Conservation (phyloP, 2,888 invertebrate species). For the Xestia c-nigrum region DNA sequence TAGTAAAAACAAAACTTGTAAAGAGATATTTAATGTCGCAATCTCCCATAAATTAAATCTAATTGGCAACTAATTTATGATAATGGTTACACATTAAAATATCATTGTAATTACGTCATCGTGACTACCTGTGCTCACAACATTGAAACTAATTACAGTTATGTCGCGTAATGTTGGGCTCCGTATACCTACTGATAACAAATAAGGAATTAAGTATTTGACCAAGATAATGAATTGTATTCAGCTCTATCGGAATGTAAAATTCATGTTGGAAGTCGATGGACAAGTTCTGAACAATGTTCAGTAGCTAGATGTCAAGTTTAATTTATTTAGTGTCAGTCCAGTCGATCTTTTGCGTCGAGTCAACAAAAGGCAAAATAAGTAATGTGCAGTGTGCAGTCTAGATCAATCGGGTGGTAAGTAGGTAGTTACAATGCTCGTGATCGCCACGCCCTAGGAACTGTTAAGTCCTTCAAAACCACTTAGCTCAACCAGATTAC, state of each 20-base stretch:
- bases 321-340: constrained; percentile 70
- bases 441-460: constrained; percentile 86
- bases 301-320: constrained; percentile 65
- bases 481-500: constrained; percentile 81
- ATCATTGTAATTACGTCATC: constrained; percentile 81
- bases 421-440: constrained; percentile 76
- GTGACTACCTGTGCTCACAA: constrained; percentile 59
- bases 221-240: constrained; percentile 42
- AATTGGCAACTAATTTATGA: constrained; percentile 85
- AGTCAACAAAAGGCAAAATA: constrained; percentile 79
- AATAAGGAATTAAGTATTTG: constrained; percentile 56
- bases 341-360: constrained; percentile 69
- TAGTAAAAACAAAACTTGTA: constrained; percentile 66
- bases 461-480: constrained; percentile 82
- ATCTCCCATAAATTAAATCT: constrained; percentile 81
- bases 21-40: constrained; percentile 76
- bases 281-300: constrained; percentile 60
- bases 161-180: constrained; percentile 60
- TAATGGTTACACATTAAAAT: constrained; percentile 85
- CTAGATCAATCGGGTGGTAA: constrained; percentile 72
- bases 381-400: constrained; percentile 76
- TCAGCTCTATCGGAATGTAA: constrained; percentile 44
- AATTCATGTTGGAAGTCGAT: constrained; percentile 51
- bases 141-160: constrained; percentile 60
- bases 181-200: constrained; percentile 44